Percentiles rank a stretch among this genome's conserved stretches.
phyloP scores from a whole-genome alignment of 2,888 invertebrate genomes.

The Cryptocheilus praepositus region DNA sequence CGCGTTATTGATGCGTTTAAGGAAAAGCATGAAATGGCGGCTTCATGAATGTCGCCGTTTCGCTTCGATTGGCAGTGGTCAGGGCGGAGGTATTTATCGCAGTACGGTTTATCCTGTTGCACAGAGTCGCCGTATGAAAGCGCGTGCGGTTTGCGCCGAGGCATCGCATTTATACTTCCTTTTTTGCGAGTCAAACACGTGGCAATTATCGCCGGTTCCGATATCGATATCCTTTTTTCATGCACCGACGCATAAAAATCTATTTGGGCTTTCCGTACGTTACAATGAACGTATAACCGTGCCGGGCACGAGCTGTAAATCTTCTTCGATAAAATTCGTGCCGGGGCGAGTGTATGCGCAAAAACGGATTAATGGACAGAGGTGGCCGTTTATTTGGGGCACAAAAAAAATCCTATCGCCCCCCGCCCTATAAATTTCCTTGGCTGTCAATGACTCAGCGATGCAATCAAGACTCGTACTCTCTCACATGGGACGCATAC shows the following conservation, averaged over 20 bases:
- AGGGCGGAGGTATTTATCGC: no score
- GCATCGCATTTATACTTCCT: no score
- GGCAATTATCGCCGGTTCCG: constrained; percentile 15
- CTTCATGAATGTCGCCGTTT: no score
- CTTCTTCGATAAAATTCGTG: constrained; percentile 41
- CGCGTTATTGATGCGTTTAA: no score
- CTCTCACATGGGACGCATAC: constrained; percentile 1
- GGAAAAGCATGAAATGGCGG: no score
- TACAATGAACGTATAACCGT: constrained; percentile 26
- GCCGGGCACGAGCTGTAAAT: constrained; percentile 39
- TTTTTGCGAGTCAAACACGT: background rate
- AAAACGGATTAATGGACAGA: constrained; percentile 55
- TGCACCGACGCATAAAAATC: background rate
- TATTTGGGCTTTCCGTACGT: constrained; percentile 25
- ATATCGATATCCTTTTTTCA: constrained; percentile 8
- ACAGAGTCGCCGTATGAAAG: no score
- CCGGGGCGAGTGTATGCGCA: constrained; percentile 31
- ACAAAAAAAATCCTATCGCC: constrained; percentile 37
- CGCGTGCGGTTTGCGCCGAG: no score
- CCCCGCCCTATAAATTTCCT: constrained; percentile 47
- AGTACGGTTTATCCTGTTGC: no score
- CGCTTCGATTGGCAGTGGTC: no score
- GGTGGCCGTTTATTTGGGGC: constrained; percentile 42
- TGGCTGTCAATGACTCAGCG: constrained; percentile 56
- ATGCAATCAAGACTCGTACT: constrained; percentile 48